phyloP scores from a whole-genome alignment of 64 coral and sea anemone genomes.

The Trachythela sp. region DNA sequence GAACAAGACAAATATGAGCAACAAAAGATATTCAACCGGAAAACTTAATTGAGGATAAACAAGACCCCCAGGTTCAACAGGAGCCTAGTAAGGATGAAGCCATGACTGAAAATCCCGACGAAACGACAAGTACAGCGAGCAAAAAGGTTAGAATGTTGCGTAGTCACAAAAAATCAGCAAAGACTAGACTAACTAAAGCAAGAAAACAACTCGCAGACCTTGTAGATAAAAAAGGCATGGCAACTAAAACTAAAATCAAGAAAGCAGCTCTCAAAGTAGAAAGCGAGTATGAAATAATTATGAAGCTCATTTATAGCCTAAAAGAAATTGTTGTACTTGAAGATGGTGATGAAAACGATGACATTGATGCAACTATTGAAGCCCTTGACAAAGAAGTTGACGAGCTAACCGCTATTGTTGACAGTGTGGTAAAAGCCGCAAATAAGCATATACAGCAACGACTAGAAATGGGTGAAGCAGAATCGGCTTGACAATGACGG shows the following conservation, averaged over 20 bases:
- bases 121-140: not conserved
- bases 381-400: not conserved
- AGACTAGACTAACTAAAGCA: not conserved
- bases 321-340: not conserved
- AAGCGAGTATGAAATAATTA: no score
- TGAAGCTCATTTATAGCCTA: not conserved
- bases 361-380: not conserved
- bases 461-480: not conserved
- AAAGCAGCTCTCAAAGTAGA: not conserved
- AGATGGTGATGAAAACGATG: not conserved
- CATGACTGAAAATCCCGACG: not conserved
- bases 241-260: not conserved
- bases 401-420: not conserved
- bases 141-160: not conserved
- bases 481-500: not conserved
- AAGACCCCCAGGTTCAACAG: not conserved
- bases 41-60: not conserved
- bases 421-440: not conserved
- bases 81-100: not conserved
- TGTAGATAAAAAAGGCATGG: not conserved
- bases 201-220: not conserved
- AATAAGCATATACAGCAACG: not conserved
- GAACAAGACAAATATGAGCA: not conserved
- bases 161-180: not conserved
- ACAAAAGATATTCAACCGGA: not conserved